These are phyloP conservation scores for Eidolon dupreanum DNA, from an alignment of 2,797 vertebrate species.

Conservation along the genomic window DNA sequence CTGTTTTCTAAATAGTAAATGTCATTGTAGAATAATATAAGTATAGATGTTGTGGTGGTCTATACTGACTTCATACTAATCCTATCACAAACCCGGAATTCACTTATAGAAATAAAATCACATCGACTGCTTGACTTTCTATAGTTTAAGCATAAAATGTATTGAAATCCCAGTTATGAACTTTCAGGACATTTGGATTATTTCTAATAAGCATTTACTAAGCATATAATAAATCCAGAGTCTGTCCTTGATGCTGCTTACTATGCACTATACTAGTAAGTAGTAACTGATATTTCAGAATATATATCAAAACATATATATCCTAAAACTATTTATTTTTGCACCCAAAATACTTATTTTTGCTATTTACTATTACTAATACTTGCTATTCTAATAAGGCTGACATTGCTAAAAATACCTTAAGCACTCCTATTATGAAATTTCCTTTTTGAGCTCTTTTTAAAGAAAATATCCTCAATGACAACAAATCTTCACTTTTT, in stretches of 20 bases:
- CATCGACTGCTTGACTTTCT: background rate
- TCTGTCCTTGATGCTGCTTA: background rate
- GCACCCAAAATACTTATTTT: too few species aligned
- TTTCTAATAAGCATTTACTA: background rate
- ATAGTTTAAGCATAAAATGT: background rate
- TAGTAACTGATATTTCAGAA: background rate
- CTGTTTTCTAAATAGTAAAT: slow-evolving; percentile 49
- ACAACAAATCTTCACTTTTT: background rate
- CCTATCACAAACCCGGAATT: background rate
- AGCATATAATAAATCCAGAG: background rate
- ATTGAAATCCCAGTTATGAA: background rate
- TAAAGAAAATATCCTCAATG: slow-evolving; percentile 20
- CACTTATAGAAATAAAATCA: background rate
- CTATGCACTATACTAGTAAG: background rate
- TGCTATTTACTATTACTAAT: too few species aligned
- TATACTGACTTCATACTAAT: background rate
- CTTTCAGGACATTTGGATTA: background rate
- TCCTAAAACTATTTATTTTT: background rate
- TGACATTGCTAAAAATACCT: slow-evolving; percentile 24
- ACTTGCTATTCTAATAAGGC: background rate
- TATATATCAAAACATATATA: background rate
- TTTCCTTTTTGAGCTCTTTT: background rate
- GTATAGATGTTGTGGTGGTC: background rate
- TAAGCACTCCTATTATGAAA: background rate
- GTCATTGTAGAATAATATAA: background rate